Evolutionary conservation across 2,888 invertebrate genomes (phyloP), one percentile per base, ranked within the genome.

Genomic region (Calliphora vomitoria): DNA sequence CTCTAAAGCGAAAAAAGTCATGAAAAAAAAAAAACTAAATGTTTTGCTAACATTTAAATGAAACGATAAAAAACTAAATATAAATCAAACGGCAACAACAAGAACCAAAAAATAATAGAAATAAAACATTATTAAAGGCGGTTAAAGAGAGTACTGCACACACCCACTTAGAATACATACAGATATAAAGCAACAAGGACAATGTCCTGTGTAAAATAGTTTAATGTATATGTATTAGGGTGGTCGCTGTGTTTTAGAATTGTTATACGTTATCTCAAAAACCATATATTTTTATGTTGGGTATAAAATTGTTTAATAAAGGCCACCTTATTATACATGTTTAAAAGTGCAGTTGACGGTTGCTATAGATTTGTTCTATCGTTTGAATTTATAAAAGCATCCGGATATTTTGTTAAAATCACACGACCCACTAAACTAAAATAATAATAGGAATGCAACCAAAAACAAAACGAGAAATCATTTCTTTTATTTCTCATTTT

Each of bases 21-120:
- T 58, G 18, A 20, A 64, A 47, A 44, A 64, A 47, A 44, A 31
- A 60, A 58, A 25, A 25, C 25, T 13, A 58, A 64, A 58, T 55
- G 13, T 66, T 75, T 58, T 81, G 35, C 44, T 74, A 25, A 72
- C 38, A 62, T 62, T 25, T 50, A 5, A 75, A 53, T 62, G 53
- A 3, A 72, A 74, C n/a, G 15, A 66, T 66, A 69, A 50, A 80
- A 58, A 80, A 58, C 66, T 31, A 15, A 25, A 68, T 50, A 75
- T 69, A 75, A 75, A 75, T 82, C 74, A 82, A 82, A 58, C n/a
- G 18, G 20, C 25, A 66, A 47, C 3, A 55, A 53, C 10, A 44
- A 44, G 20, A 11, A 11, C 20, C n/a, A 38, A 3, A 25, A 8
- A 18, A 31, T 15, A 53, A 31, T 11, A 31, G 50, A 53, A 60